Conservation (phyloP, 2,797 vertebrate species). For the Aeoliscus strigatus region DNA sequence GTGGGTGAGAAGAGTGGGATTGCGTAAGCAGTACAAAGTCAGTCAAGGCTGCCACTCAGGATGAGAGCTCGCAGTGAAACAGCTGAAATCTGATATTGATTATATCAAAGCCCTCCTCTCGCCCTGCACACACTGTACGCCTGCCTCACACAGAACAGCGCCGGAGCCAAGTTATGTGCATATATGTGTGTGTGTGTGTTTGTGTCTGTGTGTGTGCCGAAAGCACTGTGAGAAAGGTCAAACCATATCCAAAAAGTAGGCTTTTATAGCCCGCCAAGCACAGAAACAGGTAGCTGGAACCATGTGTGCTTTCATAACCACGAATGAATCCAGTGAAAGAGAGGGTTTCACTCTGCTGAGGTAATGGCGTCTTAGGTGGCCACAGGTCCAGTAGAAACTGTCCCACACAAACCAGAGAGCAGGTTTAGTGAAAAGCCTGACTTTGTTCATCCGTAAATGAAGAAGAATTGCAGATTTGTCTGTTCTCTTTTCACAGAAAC, state of each 20-base stretch:
- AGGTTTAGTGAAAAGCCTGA: too few species aligned
- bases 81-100: constrained; percentile 75
- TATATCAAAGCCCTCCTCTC: constrained; percentile 64
- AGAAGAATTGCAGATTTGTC: too few species aligned
- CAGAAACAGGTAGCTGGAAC: constrained; percentile 48
- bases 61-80: constrained; percentile 68
- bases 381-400: too few species aligned
- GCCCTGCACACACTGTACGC: constrained; percentile 59
- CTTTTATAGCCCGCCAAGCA: constrained; percentile 53
- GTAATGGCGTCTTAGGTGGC: too few species aligned
- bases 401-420: too few species aligned
- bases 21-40: constrained; percentile 67
- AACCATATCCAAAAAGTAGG: constrained; percentile 49
- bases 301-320: constrained; percentile 55
- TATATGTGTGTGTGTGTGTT: constrained; percentile 16
- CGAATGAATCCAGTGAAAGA: too few species aligned
- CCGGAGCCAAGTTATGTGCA: constrained; percentile 48
- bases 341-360: too few species aligned
- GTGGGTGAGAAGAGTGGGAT: constrained; percentile 53
- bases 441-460: too few species aligned
- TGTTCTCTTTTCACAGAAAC: too few species aligned
- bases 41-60: constrained; percentile 68
- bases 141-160: constrained; percentile 37
- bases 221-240: constrained; percentile 60
- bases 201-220: constrained; percentile 18